phyloP scores from a whole-genome alignment of 1,140 invertebrate species.

The Popillia japonica region DNA sequence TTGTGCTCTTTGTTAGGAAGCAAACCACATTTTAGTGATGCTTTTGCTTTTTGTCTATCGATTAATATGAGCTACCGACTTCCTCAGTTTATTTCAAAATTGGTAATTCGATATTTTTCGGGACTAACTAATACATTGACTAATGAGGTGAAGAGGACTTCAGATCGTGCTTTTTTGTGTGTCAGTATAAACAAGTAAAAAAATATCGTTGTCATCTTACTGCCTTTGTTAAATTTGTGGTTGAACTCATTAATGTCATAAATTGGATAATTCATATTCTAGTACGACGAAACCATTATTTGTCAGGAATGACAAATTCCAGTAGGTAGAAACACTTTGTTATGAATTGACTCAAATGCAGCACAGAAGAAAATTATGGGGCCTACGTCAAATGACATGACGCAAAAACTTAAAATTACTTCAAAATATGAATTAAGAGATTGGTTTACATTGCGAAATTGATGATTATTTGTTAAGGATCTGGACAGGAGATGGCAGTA shows the following conservation, averaged over 20 bases:
- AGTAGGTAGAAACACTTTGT: too few species aligned
- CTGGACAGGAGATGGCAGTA: too few species aligned
- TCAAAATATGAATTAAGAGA: too few species aligned
- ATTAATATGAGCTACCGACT: slow-evolving; percentile 22
- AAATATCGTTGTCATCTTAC: not conserved
- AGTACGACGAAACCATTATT: too few species aligned
- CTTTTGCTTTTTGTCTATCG: slow-evolving; percentile 12
- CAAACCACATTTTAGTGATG: slow-evolving; percentile 5
- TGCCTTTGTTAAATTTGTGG: not conserved
- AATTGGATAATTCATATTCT: too few species aligned
- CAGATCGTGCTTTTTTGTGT: not conserved
- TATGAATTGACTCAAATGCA: too few species aligned
- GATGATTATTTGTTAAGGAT: too few species aligned
- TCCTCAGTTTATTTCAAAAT: slow-evolving; percentile 27
- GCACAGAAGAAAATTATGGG: too few species aligned
- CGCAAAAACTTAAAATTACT: too few species aligned
- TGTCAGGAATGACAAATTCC: too few species aligned
- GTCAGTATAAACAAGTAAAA: not conserved
- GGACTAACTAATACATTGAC: not conserved
- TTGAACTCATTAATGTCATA: not conserved
- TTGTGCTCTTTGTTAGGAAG: slow-evolving; percentile 46
- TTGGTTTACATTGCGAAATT: too few species aligned
- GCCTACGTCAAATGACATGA: too few species aligned
- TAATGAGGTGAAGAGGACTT: not conserved
- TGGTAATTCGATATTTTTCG: slow-evolving; percentile 37